Conservation (phyloP, 1,140 invertebrate genomes). For the Thereuonema tuberculata region DNA sequence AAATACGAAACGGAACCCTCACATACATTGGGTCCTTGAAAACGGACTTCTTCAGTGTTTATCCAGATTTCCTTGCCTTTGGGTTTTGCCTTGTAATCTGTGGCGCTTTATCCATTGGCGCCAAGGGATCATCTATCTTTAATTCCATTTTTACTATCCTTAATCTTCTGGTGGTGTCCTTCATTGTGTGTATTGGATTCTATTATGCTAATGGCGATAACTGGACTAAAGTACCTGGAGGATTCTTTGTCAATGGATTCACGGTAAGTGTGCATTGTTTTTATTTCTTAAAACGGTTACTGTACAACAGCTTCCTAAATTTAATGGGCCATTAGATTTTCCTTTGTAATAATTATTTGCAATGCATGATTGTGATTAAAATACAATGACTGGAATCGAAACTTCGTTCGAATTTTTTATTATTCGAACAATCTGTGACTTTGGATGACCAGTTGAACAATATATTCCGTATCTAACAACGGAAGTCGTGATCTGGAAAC, state of each 20-base stretch:
- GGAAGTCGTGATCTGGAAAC: too few relatives aligned
- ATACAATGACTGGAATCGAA: too few relatives aligned
- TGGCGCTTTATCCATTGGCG: constrained; percentile 48
- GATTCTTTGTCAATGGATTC: constrained; percentile 66
- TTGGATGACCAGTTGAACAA: too few relatives aligned
- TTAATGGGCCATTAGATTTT: too few relatives aligned
- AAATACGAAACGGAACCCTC: constrained; percentile 64
- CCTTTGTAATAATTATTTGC: too few relatives aligned
- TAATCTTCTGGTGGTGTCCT: constrained; percentile 55
- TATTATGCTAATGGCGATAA: constrained; percentile 63
- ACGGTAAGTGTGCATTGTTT: too few relatives aligned
- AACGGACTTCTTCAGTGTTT: constrained; percentile 49
- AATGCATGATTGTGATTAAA: too few relatives aligned
- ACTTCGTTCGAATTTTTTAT: too few relatives aligned
- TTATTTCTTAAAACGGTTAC: too few relatives aligned
- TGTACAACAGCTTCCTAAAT: too few relatives aligned
- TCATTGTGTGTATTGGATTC: constrained; percentile 58
- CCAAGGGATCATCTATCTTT: constrained; percentile 67
- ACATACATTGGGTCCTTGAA: constrained; percentile 52
- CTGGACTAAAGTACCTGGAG: constrained; percentile 51
- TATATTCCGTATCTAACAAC: too few relatives aligned
- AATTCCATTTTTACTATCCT: constrained; percentile 66
- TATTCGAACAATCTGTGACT: too few relatives aligned
- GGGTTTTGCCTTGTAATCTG: constrained; percentile 45
- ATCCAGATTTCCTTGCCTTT: constrained; percentile 69